phyloP scores from a whole-genome alignment of 2,888 invertebrate genomes.

The Platycheirus albimanus region DNA sequence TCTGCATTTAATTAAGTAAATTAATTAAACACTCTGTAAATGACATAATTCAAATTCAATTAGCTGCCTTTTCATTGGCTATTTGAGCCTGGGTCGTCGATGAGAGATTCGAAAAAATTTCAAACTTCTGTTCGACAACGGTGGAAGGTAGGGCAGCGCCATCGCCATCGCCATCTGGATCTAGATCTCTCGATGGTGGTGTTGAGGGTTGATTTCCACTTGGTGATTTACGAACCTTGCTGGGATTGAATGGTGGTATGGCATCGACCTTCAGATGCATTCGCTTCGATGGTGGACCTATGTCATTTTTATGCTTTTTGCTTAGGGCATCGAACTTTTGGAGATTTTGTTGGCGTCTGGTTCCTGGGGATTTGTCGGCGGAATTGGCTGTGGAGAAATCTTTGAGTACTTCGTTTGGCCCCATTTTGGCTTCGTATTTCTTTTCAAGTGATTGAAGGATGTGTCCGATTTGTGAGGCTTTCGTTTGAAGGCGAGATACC shows the following conservation, averaged over 20 bases:
- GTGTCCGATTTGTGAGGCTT: conserved; percentile 97
- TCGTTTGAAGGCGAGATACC: conserved; percentile 96
- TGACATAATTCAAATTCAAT: conserved; percentile 43
- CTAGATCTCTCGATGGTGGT: conserved; percentile 63
- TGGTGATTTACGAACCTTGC: conserved; percentile 84
- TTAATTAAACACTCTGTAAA: conserved; percentile 55
- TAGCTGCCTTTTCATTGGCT: conserved; percentile 75
- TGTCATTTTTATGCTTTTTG: conserved; percentile 81
- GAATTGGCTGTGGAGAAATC: conserved; percentile 83
- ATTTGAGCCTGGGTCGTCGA: conserved; percentile 82
- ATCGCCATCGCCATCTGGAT: conserved; percentile 59
- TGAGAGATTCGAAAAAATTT: conserved; percentile 84
- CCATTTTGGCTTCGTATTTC: conserved; percentile 83
- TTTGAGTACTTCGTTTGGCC: conserved; percentile 81
- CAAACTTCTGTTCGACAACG: conserved; percentile 68
- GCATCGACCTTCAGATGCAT: conserved; percentile 82
- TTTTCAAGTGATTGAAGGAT: conserved; percentile 95
- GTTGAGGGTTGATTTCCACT: conserved; percentile 78
- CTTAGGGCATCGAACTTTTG: conserved; percentile 81
- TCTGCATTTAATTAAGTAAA: conserved; percentile 74
- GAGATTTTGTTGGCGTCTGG: conserved; percentile 81
- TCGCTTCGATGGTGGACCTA: conserved; percentile 82
- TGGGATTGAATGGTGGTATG: conserved; percentile 83
- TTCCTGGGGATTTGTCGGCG: conserved; percentile 80
- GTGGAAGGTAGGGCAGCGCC: conserved; percentile 61